Evolutionary conservation across 2,113 vertebrate genomes (phyloP), one percentile per base, ranked within the genome.

Genomic region (Hyperopisus bebe): DNA sequence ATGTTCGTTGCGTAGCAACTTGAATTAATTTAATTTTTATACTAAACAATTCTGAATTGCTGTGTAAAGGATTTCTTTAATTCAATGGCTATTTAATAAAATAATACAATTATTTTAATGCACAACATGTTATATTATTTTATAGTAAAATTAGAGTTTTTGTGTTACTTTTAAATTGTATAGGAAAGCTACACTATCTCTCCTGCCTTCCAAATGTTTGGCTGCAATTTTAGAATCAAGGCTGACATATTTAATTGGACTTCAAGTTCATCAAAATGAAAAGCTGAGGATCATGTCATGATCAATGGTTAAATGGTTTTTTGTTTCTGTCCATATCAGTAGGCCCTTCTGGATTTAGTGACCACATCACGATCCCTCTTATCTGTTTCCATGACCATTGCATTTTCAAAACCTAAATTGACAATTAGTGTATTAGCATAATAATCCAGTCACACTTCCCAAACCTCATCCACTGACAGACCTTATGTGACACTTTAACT

Each of bases 1-100:
- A 92, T 70, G 91, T 66, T 84, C 88, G 92, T 93, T 93, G 92
- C 92, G 88, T 93, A 91, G 92, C 92, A 93, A 93, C 92, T 88
- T 80, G 83, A 62, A 80, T 90, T 58, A 53, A 42, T 42, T 88
- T 11, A 31, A 84, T 84, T 17, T 89, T 44, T 5, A 47, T 53
- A 47, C 39, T 42, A 51, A 50, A 19, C 74, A 80, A 19, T 77
- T 80, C 50, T 17, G n/a, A 70, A 55, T 42, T 53, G 11, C 31
- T 24, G 35, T 88, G 10, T 35, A 47, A 88, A 39, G 74, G 46
- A 82, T 88, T 55, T n/a, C 35, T n/a, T 90, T 80, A 13, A 88
- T 42, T 74, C 50, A 89, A 39, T 0, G 31, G 6, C 8, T 46
- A 42, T 46, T 86, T 8, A 77, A 24, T 42, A 3, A 87, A 62